Percentiles rank a stretch among this genome's conserved stretches.
phyloP scores from a whole-genome alignment of 2,797 vertebrate species.

The Alca torda region DNA sequence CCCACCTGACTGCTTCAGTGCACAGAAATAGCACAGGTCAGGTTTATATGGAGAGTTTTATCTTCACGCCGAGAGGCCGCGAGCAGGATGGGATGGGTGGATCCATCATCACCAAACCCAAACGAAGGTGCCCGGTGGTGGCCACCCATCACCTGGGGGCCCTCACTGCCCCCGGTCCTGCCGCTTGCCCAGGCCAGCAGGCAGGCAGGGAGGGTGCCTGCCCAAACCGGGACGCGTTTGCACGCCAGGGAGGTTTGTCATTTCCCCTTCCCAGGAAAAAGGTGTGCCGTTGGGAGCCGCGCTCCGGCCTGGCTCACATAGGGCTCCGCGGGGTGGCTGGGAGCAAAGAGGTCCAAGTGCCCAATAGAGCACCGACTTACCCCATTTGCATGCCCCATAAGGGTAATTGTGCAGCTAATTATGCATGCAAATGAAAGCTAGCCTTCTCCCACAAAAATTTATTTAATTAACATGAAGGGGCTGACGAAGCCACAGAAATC shows the following conservation, averaged over 20 bases:
- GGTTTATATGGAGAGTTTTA: neutral
- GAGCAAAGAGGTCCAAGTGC: neutral
- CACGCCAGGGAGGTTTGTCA: neutral
- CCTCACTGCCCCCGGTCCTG: accelerated
- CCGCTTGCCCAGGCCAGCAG: neutral
- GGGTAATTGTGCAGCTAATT: constrained; percentile 42
- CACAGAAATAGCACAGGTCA: neutral
- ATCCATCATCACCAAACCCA: accelerated
- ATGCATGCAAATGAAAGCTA: constrained; percentile 10
- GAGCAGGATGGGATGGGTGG: accelerated
- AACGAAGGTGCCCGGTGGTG: neutral
- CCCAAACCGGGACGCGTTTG: neutral
- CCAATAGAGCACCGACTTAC: neutral
- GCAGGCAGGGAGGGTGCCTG: neutral
- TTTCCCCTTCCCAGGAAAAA: neutral
- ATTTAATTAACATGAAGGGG: constrained; percentile 56
- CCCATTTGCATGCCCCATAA: constrained; percentile 20
- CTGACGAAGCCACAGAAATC: neutral
- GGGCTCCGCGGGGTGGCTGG: neutral
- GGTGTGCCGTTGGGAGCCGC: neutral
- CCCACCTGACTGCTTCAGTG: neutral
- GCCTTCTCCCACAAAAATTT: constrained; percentile 34
- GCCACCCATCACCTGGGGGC: neutral
- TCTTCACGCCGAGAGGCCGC: accelerated
- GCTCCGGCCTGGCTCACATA: neutral